Conservation (phyloP, 2,797 vertebrate species). For the Cygnus olor region DNA sequence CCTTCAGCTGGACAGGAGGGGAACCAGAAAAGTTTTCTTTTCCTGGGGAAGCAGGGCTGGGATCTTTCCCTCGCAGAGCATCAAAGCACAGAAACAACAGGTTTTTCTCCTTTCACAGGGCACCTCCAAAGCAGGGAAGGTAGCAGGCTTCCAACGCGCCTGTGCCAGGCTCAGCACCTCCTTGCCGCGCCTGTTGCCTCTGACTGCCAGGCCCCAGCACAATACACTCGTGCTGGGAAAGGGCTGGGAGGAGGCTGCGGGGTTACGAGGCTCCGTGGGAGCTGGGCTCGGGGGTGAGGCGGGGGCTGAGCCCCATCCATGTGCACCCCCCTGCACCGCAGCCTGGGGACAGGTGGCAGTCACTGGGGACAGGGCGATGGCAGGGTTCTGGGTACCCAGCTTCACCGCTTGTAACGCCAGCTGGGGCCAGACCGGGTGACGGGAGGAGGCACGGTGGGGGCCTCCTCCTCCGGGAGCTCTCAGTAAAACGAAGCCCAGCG, state of each 20-base stretch:
- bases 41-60: not conserved
- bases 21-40: not conserved
- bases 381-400: not conserved
- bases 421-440: not conserved
- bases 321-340: not conserved
- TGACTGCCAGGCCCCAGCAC: not conserved
- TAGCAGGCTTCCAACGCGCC: accelerated
- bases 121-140: not conserved
- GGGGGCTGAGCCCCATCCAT: no score
- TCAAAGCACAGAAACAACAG: no score
- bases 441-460: not conserved
- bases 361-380: accelerated
- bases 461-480: not conserved
- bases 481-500: accelerated
- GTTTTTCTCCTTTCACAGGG: not conserved
- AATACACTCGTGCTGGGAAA: accelerated
- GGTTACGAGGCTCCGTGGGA: not conserved
- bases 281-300: not conserved
- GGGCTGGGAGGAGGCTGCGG: not conserved
- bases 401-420: accelerated
- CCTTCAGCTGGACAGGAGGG: not conserved
- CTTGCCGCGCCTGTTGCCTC: not conserved
- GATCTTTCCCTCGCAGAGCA: not conserved
- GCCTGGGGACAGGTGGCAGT: not conserved
- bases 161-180: not conserved